phyloP scores from a whole-genome alignment of 2,888 invertebrate genomes.

The Pollenia amentaria region DNA sequence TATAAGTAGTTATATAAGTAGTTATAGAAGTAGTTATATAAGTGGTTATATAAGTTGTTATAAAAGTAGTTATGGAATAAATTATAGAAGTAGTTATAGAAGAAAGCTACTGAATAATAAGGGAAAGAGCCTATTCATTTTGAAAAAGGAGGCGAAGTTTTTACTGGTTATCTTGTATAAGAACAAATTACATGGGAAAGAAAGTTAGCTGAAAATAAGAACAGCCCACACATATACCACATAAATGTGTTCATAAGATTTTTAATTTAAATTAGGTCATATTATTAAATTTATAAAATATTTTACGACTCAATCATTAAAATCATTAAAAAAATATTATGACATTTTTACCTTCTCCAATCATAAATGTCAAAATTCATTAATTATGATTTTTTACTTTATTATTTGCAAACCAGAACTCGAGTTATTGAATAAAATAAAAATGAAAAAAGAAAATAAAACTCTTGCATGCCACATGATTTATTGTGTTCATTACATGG shows the following conservation, averaged over 20 bases:
- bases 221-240: too few relatives aligned
- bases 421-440: conserved; percentile 1
- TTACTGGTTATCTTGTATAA: too few relatives aligned
- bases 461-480: conserved; percentile 61
- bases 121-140: too few relatives aligned
- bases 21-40: too few relatives aligned
- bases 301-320: background rate
- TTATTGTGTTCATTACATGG: conserved; percentile 48
- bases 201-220: too few relatives aligned
- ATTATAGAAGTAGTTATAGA: too few relatives aligned
- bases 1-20: too few relatives aligned
- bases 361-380: conserved; percentile 42
- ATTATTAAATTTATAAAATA: background rate
- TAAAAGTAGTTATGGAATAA: too few relatives aligned
- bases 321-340: conserved; percentile 12
- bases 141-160: too few relatives aligned
- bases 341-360: conserved; percentile 30
- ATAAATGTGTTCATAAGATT: background rate
- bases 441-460: conserved; percentile 38
- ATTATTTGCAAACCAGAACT: background rate
- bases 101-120: too few relatives aligned
- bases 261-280: background rate
- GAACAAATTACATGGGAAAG: too few relatives aligned
- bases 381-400: conserved; percentile 25
- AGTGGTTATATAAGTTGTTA: too few relatives aligned